These are phyloP conservation scores for Dipodomys stephensi DNA, from an alignment of 2,113 vertebrate genomes.

Conservation along the genomic window DNA sequence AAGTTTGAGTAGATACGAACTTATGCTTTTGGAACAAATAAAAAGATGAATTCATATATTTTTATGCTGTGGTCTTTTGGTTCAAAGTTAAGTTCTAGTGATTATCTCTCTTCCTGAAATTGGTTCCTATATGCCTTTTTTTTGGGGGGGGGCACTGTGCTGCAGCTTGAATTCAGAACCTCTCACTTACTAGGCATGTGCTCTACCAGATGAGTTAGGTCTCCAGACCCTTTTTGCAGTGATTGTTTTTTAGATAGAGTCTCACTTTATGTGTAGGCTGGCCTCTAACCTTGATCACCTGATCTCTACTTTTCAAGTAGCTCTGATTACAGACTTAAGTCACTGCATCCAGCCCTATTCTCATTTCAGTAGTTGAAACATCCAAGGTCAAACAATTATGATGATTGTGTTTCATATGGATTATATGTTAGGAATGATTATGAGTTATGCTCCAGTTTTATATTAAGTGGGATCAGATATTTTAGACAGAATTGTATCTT, in stretches of 20 bases:
- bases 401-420: slow-evolving; percentile 20
- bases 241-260: too few species aligned
- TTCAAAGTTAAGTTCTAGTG: neutral
- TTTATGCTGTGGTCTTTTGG: neutral
- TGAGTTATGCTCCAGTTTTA: slow-evolving; percentile 15
- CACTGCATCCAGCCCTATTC: too few species aligned
- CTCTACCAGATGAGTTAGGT: too few species aligned
- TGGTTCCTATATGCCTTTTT: neutral
- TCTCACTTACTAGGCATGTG: too few species aligned
- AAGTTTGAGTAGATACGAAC: neutral
- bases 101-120: slow-evolving; percentile 1
- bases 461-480: neutral
- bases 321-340: too few species aligned
- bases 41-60: neutral
- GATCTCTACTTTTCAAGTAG: too few species aligned
- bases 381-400: neutral
- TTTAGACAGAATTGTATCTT: slow-evolving; percentile 45
- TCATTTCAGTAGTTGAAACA: neutral
- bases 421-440: slow-evolving; percentile 10
- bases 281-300: too few species aligned
- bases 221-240: too few species aligned
- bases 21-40: neutral
- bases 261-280: too few species aligned
- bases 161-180: too few species aligned
- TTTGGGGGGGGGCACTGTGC: too few species aligned